Base-by-base conservation (phyloP, 2,797 vertebrate species). In the Lithobates pipiens region DNA sequence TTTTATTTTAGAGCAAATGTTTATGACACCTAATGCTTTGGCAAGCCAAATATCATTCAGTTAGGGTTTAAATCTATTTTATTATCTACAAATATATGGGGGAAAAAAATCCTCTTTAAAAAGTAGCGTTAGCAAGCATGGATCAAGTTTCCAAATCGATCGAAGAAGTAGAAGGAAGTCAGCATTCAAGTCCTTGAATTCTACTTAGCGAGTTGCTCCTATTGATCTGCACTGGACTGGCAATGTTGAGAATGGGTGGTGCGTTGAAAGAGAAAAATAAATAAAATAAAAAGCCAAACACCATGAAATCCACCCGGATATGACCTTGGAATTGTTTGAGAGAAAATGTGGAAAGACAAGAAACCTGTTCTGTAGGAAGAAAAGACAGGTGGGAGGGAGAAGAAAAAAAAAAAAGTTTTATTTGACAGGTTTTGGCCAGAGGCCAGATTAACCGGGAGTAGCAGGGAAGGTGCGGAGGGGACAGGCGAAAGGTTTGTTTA, bases 311-410 rank as follows among this genome's bases (percentile, higher is more conserved):
- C 81, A 87, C 85, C 81, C 85, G 81, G 80, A 87, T 87, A 83
- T 79, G 77, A 87, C 85, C 76, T 87, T 87, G 85, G 85, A 83
- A 87, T 75, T 83, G 80, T 74, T 78, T 79, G 71, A 83, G 61
- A 87, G 85, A 83, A 83, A 73, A 87, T 87, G 76, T 87, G 85
- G 85, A 87, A 75, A 87, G 76, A 87, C 85, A 32, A 87, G 85
- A 87, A 87, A 87, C 85, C 76, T 83, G 85, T 87, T 87, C 71
- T 75, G 85, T 83, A 79, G 81, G 85, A 87, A 75, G 57, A 87
- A 82, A 83, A 78, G 78, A 80, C 80, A 79, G 63, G 76, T 79
- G 80, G 85, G 85, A 74, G 80, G 85, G 63, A 77, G 50, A 80
- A 32, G 36, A 68, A 42, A 75, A 27, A 73, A 34, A 79, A 73